These are phyloP conservation scores for Procambarus virginalis DNA, from an alignment of 1,140 invertebrate genomes.

Conservation along the genomic window DNA sequence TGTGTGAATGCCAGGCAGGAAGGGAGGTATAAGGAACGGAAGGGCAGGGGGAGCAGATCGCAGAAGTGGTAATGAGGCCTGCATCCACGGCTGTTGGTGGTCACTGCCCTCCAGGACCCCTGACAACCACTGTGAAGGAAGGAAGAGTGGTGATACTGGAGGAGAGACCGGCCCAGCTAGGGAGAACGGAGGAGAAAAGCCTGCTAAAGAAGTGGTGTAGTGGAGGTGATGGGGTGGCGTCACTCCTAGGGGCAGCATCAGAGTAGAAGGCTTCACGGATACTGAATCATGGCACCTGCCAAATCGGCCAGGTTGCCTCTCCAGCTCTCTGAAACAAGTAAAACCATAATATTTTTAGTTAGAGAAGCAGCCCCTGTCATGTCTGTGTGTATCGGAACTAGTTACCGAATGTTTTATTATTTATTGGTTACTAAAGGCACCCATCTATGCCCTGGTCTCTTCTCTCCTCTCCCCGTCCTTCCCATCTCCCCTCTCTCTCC, in stretches of 20 bases:
- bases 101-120: neutral
- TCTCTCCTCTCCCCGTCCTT: neutral
- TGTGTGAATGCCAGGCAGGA: conserved; percentile 6
- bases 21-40: conserved; percentile 12
- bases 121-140: conserved; percentile 28
- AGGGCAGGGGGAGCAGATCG: conserved; percentile 1
- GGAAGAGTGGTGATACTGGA: conserved; percentile 28
- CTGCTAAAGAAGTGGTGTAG: neutral
- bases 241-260: conserved; percentile 3
- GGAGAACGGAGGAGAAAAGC: neutral
- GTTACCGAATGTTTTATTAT: no score
- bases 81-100: conserved; percentile 2
- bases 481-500: neutral
- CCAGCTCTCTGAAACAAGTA: neutral
- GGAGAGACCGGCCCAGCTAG: conserved; percentile 7
- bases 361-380: neutral
- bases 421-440: no score
- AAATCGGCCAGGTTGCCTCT: neutral
- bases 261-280: neutral
- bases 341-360: neutral
- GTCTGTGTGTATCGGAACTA: no score
- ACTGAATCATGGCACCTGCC: neutral
- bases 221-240: conserved; percentile 3
- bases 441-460: no score
- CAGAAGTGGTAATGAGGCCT: neutral